Evolutionary conservation across 1,140 invertebrate genomes (phyloP).

Genomic region (Drosophila quadrilineata): DNA sequence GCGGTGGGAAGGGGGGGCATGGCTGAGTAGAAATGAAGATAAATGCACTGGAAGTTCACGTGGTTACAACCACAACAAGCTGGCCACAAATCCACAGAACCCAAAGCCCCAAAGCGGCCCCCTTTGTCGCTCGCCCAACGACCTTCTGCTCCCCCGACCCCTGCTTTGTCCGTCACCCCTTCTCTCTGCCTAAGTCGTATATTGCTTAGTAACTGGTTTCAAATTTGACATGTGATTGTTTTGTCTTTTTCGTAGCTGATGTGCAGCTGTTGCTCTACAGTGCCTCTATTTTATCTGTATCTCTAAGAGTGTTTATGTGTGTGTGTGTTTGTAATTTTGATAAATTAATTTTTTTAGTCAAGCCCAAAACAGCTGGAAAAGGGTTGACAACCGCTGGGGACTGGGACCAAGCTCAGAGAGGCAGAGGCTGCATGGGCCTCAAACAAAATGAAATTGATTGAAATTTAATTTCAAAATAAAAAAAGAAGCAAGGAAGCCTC

Average conservation of each 20-base stretch:
- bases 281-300: conserved; percentile 9
- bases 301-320: not conserved
- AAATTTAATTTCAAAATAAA: conserved; percentile 71
- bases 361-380: conserved; percentile 35
- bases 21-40: conserved; percentile 69
- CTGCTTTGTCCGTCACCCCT: not conserved
- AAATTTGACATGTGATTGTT: conserved; percentile 79
- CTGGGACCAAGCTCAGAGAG: conserved; percentile 1
- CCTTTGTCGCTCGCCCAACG: not conserved
- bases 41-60: conserved; percentile 77
- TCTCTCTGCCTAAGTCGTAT: conserved; percentile 9
- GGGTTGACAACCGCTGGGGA: conserved; percentile 74
- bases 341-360: conserved; percentile 76
- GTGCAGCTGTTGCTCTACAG: conserved; percentile 44
- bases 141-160: not conserved
- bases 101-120: conserved; percentile 23
- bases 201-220: conserved; percentile 71
- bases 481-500: not conserved
- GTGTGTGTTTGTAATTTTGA: conserved; percentile 65
- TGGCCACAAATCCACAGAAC: conserved; percentile 51
- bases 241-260: conserved; percentile 44
- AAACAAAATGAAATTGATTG: conserved; percentile 59
- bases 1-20: too few relatives aligned
- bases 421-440: not conserved
- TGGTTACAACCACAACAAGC: conserved; percentile 65